phyloP scores from a whole-genome alignment of 2,797 vertebrate species.

The Sebastes variabilis region DNA sequence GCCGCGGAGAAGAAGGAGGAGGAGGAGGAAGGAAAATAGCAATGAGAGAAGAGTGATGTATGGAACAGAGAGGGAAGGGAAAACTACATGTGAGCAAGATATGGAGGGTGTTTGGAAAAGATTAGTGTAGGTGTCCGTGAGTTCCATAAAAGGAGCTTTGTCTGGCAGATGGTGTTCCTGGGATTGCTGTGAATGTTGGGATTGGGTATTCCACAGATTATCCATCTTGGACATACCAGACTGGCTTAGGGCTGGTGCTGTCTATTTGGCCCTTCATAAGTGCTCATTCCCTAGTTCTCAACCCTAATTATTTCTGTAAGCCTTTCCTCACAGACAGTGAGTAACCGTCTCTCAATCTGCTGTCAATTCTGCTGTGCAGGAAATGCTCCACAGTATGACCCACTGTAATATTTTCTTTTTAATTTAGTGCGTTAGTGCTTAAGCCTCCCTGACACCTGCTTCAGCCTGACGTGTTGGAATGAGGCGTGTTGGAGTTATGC shows the following conservation, averaged over 20 bases:
- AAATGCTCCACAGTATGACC: not conserved
- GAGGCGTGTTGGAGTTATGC: not conserved
- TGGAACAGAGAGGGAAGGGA: not conserved
- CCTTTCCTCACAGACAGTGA: not conserved
- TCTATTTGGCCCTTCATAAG: constrained; percentile 20
- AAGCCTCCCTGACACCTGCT: not conserved
- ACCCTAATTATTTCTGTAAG: not conserved
- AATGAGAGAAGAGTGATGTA: not conserved
- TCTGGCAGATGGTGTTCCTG: constrained; percentile 46
- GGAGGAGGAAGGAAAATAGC: not conserved
- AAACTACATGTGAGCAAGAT: constrained; percentile 10
- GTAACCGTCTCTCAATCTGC: not conserved
- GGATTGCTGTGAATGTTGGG: constrained; percentile 46
- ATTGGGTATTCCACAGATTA: constrained; percentile 57
- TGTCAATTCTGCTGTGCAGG: not conserved
- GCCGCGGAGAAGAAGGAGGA: not conserved
- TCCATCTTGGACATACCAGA: constrained; percentile 34
- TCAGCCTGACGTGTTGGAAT: constrained; percentile 5
- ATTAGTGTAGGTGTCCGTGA: constrained; percentile 30
- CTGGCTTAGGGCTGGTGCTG: constrained; percentile 17
- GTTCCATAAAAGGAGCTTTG: constrained; percentile 40
- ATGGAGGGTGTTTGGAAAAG: constrained; percentile 1
- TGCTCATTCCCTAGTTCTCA: not conserved
- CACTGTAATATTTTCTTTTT: not conserved
- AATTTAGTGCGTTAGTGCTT: not conserved